phyloP scores from a whole-genome alignment of 2,888 invertebrate genomes.

The Tetanocera ferruginea region DNA sequence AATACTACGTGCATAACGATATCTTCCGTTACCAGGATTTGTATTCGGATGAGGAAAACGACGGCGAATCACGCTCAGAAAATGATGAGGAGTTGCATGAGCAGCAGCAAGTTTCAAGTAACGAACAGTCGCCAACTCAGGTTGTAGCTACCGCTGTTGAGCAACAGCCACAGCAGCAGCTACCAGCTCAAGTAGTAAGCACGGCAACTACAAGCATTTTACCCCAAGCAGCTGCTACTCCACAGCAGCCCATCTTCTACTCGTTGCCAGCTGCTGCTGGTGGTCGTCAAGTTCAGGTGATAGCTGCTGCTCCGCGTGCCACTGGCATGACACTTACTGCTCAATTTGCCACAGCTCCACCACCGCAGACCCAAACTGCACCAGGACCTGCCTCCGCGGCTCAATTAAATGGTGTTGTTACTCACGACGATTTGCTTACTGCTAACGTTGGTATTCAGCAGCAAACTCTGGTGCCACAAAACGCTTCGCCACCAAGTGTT shows the following conservation, averaged over 20 bases:
- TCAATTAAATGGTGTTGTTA: slow-evolving; percentile 66
- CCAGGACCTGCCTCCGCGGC: slow-evolving; percentile 58
- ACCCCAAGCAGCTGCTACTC: slow-evolving; percentile 53
- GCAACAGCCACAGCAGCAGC: slow-evolving; percentile 50
- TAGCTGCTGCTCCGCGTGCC: slow-evolving; percentile 59
- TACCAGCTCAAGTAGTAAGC: slow-evolving; percentile 48
- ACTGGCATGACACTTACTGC: slow-evolving; percentile 59
- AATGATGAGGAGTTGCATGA: slow-evolving; percentile 63
- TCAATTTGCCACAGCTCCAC: slow-evolving; percentile 54
- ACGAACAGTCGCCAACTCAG: slow-evolving; percentile 51
- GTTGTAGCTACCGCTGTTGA: slow-evolving; percentile 44
- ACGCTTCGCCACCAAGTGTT: slow-evolving; percentile 65
- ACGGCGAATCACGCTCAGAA: slow-evolving; percentile 68
- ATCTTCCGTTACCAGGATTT: slow-evolving; percentile 96
- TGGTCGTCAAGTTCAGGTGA: slow-evolving; percentile 62
- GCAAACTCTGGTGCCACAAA: slow-evolving; percentile 68
- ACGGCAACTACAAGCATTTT: slow-evolving; percentile 47
- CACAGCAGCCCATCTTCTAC: slow-evolving; percentile 62
- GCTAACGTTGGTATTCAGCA: slow-evolving; percentile 58
- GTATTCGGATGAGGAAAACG: slow-evolving; percentile 76
- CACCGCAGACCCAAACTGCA: slow-evolving; percentile 58
- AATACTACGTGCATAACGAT: slow-evolving; percentile 99
- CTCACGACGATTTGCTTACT: slow-evolving; percentile 67
- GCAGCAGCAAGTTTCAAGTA: slow-evolving; percentile 52
- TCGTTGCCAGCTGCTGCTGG: slow-evolving; percentile 61